Conservation (phyloP, 2,113 vertebrate genomes). For the Ciconia boyciana region DNA sequence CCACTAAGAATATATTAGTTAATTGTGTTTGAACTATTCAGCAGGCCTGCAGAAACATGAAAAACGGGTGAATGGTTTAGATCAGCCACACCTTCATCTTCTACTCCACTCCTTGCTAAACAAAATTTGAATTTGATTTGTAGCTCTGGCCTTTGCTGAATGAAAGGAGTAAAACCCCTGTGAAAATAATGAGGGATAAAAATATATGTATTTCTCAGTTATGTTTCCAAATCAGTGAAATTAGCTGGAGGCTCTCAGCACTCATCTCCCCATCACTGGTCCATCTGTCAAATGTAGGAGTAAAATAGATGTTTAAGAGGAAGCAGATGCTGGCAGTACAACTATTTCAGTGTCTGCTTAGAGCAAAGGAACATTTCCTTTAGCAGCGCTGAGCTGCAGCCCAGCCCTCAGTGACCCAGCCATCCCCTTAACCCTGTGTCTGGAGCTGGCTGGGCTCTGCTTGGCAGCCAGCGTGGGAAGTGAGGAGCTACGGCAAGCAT, state of each 20-base stretch:
- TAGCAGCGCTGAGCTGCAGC: not conserved
- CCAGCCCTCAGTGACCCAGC: not conserved
- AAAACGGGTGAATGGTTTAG: not conserved
- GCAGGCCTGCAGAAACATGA: not conserved
- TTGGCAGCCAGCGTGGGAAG: constrained; percentile 56
- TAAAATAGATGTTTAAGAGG: not conserved
- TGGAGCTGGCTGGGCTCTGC: not conserved
- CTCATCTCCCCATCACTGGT: not conserved
- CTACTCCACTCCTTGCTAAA: not conserved
- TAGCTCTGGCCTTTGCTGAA: not conserved
- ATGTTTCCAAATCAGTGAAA: constrained; percentile 15
- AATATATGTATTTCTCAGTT: not conserved
- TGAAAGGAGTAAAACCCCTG: not conserved
- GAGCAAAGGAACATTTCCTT: not conserved
- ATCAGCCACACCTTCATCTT: not conserved
- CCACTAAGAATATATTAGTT: not conserved
- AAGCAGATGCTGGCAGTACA: constrained; percentile 12
- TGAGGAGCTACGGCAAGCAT: not conserved
- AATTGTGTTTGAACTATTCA: not conserved
- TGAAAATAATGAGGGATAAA: not conserved
- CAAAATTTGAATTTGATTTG: not conserved
- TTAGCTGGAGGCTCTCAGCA: not conserved
- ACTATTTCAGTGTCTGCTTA: not conserved
- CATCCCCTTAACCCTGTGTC: not conserved
- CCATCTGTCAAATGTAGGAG: constrained; percentile 21